Evolutionary conservation across 2,888 invertebrate species (phyloP), one percentile per base, ranked within the genome.

Genomic region (Drosophila acutilabella): DNA sequence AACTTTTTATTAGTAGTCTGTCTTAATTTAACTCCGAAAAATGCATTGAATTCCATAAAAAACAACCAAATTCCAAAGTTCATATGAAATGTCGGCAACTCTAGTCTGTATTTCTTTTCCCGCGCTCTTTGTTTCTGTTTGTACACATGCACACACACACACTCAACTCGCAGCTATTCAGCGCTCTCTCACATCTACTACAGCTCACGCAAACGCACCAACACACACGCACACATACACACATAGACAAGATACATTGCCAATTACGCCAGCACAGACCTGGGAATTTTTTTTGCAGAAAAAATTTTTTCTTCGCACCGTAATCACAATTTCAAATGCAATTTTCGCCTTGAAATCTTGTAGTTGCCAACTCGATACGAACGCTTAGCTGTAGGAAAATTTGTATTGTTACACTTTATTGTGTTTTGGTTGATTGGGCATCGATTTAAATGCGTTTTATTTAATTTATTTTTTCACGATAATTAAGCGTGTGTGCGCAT

Each of bases 221-320:
- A 59, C 59, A 60, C 57, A 53, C 51, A 57, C 48, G 47, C 36
- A 54, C 42, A 40, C 65, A 73, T 69, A 54, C 60, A 68, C 57
- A 56, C 62, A 65, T 26, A 47, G 8, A 57, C 68, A 74, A 76
- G 50, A 72, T 77, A 80, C 74, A 80, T 71, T 61, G 75, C 74
- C 74, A 83, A 85, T 80, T 85, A 85, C 75, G 80, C 76, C 80
- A 86, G 71, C 88, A 78, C 89, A 87, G 90, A 90, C 90, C 90
- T 90, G 91, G 90, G 90, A 84, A 81, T 89, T 89, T 90, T 84
- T 71, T 13, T 30, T 30, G 74, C 74, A 67, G 72, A 74, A 78
- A 70, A 74, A 64, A 41, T 65, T 86, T 81, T 86, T 74, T 56
- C 81, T 75, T 78, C 66, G 65, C 86, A 79, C 81, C 78, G 78